Evolutionary conservation across 2,113 vertebrate genomes (phyloP), one percentile per base, ranked within the genome.

Genomic region (Cyphomyrus plagiostoma): DNA sequence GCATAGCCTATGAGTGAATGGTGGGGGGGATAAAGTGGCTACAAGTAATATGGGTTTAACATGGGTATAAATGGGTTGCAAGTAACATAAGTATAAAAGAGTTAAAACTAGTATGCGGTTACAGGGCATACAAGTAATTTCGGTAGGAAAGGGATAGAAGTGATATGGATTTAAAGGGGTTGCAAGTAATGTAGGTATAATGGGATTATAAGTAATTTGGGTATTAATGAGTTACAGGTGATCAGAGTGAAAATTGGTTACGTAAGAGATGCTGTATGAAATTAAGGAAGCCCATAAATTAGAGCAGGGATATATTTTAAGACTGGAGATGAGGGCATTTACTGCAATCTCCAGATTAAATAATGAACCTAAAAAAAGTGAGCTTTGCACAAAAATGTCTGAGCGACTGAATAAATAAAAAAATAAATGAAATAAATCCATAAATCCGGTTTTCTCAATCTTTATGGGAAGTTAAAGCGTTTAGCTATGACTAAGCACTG

Each of bases 401-500:
- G 42, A 84, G 82, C 10, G 21, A 84, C 82, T 10, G 10, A 84
- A 84, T 48, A 84, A 84, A 84, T 48, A 84, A 84, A 84, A 39
- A 84, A 84, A 84, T 84, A 84, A 84, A 84, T 10, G 9, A 84
- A n/a, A 84, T 48, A 84, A 80, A 39, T 80, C 35, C 35, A 80
- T 80, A 80, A 80, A 80, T 84, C 45, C 35, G 19, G 82, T 84
- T 84, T 87, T 52, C 85, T 53, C 85, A 17, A 53, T 53, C 85
- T 87, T 87, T 26, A 53, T 53, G 48, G 85, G 49, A 53, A 87
- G 26, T 87, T 87, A 52, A 87, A 87, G 50, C 30, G 8, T 87
- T 87, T 87, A 87, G 50, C 49, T 53, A 53, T 87, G 85, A 87
- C 85, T 87, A 87, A 87, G 85, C 85, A 87, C 85, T 86, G 85